Evolutionary conservation across 2,113 vertebrate genomes (phyloP).

Genomic region (Megaceryle torquata): DNA sequence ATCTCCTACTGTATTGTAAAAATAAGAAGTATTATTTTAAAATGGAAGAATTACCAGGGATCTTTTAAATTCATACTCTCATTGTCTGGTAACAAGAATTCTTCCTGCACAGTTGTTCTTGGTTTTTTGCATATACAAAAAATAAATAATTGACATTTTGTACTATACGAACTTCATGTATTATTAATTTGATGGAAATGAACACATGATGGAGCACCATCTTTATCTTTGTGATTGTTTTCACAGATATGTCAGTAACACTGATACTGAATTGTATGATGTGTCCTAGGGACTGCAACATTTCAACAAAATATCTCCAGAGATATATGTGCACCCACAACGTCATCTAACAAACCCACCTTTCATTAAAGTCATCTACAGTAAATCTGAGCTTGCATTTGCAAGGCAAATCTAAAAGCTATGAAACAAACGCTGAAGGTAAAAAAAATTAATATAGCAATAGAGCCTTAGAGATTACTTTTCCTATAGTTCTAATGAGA

Average conservation of each 20-base stretch:
- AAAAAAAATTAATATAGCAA: constrained; percentile 20
- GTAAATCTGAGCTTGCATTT: constrained; percentile 43
- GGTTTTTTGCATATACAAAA: constrained; percentile 51
- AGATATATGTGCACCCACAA: constrained; percentile 27
- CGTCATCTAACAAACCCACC: constrained; percentile 40
- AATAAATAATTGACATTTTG: constrained; percentile 70
- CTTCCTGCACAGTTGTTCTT: neutral
- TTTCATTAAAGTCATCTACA: constrained; percentile 49
- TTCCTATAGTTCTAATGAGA: constrained; percentile 32
- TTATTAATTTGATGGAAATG: constrained; percentile 71
- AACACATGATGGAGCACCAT: constrained; percentile 67
- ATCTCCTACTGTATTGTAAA: neutral
- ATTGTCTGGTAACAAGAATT: neutral
- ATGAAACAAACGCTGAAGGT: neutral
- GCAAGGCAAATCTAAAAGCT: constrained; percentile 52
- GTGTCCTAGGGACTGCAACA: constrained; percentile 44
- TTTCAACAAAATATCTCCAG: constrained; percentile 54
- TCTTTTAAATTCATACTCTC: neutral
- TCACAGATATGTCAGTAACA: constrained; percentile 56
- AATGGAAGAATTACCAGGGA: neutral
- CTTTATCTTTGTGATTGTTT: constrained; percentile 67
- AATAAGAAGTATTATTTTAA: neutral
- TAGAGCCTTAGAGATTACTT: constrained; percentile 9
- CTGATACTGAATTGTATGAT: constrained; percentile 51
- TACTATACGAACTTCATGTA: constrained; percentile 65